These are phyloP conservation scores for Antennarius striatus DNA, from an alignment of 2,113 vertebrate species.

Conservation along the genomic window DNA sequence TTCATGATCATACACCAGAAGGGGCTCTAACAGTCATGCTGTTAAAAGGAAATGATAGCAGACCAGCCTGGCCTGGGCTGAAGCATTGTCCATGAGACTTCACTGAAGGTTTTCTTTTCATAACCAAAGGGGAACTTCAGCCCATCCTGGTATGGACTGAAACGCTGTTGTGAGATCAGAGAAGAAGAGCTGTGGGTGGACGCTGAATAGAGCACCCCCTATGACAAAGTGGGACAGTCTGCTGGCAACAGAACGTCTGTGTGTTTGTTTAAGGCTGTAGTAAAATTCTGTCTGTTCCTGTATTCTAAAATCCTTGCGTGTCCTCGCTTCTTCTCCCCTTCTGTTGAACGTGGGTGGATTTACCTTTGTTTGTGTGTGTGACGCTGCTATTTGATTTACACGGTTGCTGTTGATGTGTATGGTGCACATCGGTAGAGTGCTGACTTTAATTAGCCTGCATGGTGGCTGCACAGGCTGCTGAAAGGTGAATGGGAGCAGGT, in stretches of 20 bases:
- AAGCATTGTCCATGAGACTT: conserved; percentile 19
- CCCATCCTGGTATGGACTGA: conserved; percentile 39
- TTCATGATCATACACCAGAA: too few relatives aligned
- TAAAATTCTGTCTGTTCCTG: conserved; percentile 42
- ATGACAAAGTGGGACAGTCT: conserved; percentile 69
- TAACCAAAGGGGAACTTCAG: conserved; percentile 42
- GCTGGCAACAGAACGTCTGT: conserved; percentile 59
- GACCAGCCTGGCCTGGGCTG: not conserved
- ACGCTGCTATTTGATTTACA: conserved; percentile 59
- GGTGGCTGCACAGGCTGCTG: conserved; percentile 46
- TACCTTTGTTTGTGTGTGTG: conserved; percentile 45
- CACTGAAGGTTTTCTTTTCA: conserved; percentile 30
- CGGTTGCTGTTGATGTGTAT: conserved; percentile 35
- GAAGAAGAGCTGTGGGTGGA: conserved; percentile 53
- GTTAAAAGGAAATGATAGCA: conserved; percentile 27
- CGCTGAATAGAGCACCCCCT: conserved; percentile 68
- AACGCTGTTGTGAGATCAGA: conserved; percentile 57
- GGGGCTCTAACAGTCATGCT: not conserved
- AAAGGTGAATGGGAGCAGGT: conserved; percentile 71
- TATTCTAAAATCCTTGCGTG: conserved; percentile 60
- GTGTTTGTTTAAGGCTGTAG: conserved; percentile 22
- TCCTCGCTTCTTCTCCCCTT: conserved; percentile 34
- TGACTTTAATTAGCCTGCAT: conserved; percentile 69
- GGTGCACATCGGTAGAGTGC: conserved; percentile 51
- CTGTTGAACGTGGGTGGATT: conserved; percentile 53